Evolutionary conservation across 2,113 vertebrate genomes (phyloP).

Genomic region (Upupa epops): DNA sequence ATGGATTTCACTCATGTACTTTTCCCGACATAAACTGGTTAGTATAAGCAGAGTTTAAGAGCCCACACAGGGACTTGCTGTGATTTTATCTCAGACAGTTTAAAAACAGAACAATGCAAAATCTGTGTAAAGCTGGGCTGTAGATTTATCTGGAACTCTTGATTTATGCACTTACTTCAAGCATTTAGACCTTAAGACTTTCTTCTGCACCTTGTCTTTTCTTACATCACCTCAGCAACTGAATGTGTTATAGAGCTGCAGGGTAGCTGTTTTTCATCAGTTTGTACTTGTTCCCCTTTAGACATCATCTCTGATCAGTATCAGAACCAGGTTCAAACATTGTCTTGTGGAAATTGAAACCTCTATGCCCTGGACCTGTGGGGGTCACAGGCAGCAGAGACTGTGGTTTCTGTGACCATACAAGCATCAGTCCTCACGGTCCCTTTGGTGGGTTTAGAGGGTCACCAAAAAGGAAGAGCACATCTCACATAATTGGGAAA

Average conservation of each 20-base stretch:
- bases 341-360: not conserved
- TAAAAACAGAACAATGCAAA: not conserved
- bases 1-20: not conserved
- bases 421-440: fast-evolving
- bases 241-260: not conserved
- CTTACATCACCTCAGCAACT: not conserved
- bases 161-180: not conserved
- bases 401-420: fast-evolving
- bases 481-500: not conserved
- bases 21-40: not conserved
- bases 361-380: fast-evolving
- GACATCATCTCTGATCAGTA: not conserved
- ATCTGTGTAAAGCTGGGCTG: not conserved
- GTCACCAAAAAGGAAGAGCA: not conserved
- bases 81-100: not conserved
- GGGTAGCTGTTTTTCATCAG: not conserved
- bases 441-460: not conserved
- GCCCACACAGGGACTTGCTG: not conserved
- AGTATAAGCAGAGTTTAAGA: not conserved
- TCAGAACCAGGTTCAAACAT: not conserved
- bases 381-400: not conserved
- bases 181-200: not conserved
- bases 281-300: not conserved
- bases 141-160: not conserved
- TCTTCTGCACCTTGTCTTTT: not conserved